Conservation (phyloP, 2,888 invertebrate species). For the Frankliniella fusca region DNA sequence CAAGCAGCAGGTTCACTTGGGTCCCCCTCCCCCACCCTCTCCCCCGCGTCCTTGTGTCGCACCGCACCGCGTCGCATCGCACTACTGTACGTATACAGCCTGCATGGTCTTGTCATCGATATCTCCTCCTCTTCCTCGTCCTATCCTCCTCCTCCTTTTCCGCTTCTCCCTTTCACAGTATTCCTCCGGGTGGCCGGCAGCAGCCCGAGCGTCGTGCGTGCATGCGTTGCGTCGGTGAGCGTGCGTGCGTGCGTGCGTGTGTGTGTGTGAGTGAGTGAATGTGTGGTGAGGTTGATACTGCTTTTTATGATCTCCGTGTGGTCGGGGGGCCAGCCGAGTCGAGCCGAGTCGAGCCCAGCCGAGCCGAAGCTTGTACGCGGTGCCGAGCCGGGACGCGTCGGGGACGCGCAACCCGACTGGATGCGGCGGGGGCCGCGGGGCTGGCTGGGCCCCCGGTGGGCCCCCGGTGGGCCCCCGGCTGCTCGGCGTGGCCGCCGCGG, state of each 20-base stretch:
- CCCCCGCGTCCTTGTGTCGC: background rate
- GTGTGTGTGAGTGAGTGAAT: constrained; percentile 8
- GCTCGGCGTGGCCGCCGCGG: background rate
- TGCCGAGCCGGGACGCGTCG: background rate
- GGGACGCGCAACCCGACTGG: background rate
- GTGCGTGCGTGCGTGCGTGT: background rate
- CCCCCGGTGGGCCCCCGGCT: background rate
- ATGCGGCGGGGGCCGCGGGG: background rate
- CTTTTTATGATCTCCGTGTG: constrained; percentile 22
- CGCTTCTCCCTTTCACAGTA: background rate
- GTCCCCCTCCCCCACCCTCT: background rate
- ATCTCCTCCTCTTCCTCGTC: background rate
- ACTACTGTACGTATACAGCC: background rate
- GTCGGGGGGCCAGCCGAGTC: background rate
- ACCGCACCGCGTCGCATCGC: background rate
- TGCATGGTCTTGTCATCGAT: constrained; percentile 26
- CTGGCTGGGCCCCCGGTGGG: background rate
- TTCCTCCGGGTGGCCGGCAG: background rate
- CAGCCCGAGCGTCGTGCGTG: no score
- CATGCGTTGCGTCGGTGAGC: background rate
- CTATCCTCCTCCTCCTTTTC: background rate
- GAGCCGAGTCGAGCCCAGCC: background rate
- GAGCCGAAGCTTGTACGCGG: background rate
- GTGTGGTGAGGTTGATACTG: constrained; percentile 24
- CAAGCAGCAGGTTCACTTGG: background rate